Conservation (phyloP, 2,113 vertebrate species). For the Laticauda colubrina region DNA sequence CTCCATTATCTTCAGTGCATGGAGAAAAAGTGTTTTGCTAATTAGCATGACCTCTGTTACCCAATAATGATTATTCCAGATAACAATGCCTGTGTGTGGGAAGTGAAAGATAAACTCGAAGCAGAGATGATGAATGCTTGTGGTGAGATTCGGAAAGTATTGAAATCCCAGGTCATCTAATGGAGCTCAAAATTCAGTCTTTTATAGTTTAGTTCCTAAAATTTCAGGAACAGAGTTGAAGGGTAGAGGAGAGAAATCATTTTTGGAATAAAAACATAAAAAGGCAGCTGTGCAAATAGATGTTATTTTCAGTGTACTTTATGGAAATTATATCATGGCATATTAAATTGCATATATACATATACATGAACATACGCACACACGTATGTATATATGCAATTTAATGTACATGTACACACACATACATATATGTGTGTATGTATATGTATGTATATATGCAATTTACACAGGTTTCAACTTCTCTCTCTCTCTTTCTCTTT, state of each 20-base stretch:
- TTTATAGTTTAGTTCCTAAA: conserved; percentile 3
- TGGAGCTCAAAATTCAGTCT: not conserved
- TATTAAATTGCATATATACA: not conserved
- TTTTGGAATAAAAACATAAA: not conserved
- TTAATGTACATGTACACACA: too few relatives aligned
- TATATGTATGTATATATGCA: too few relatives aligned
- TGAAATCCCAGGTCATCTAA: conserved; percentile 6
- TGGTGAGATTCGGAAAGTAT: conserved; percentile 22
- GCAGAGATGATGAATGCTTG: not conserved
- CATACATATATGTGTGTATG: too few relatives aligned
- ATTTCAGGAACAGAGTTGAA: conserved; percentile 5
- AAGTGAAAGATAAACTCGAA: conserved; percentile 25
- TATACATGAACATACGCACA: not conserved
- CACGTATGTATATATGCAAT: too few relatives aligned
- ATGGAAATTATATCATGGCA: not conserved
- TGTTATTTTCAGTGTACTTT: not conserved
- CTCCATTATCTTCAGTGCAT: not conserved
- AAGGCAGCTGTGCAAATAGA: not conserved
- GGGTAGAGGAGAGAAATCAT: not conserved
- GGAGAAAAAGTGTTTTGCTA: conserved; percentile 3
- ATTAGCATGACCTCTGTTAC: conserved; percentile 11
- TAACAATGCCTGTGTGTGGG: not conserved
- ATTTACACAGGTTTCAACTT: too few relatives aligned
- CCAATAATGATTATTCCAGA: not conserved
- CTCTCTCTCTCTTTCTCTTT: too few relatives aligned